Evolutionary conservation across 1,140 invertebrate species (phyloP).

Genomic region (Zaprionus vittiger): DNA sequence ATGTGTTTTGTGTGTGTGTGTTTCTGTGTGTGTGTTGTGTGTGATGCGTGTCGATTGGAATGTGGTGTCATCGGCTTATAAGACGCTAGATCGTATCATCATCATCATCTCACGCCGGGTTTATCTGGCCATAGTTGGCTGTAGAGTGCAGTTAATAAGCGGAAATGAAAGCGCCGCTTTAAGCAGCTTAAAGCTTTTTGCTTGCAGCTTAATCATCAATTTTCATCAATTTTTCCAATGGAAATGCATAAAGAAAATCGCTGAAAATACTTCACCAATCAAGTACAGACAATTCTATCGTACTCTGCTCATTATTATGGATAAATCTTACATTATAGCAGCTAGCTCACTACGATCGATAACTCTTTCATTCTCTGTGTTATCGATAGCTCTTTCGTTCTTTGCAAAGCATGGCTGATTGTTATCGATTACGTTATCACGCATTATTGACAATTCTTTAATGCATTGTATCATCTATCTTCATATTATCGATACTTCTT

Average conservation of each 20-base stretch:
- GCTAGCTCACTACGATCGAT: background rate
- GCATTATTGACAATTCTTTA: no score
- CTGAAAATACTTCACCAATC: background rate
- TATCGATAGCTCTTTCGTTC: no score
- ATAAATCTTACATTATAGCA: background rate
- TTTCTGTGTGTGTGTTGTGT: background rate
- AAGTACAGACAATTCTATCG: background rate
- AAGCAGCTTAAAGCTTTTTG: slow-evolving; percentile 5
- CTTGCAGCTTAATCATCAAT: background rate
- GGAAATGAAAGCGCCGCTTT: background rate
- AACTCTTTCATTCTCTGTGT: no score
- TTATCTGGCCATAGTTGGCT: background rate
- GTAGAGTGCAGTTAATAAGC: slow-evolving; percentile 1
- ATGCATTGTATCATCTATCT: no score
- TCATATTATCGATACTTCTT: no score
- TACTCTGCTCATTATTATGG: no score
- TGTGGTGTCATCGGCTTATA: slow-evolving; percentile 22
- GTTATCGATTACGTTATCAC: no score
- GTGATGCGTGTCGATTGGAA: slow-evolving; percentile 31
- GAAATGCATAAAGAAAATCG: background rate
- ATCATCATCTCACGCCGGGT: background rate
- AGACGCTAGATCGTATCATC: background rate
- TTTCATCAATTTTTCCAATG: no score
- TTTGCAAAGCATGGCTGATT: no score
- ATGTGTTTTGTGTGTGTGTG: background rate